Base-by-base conservation (phyloP, 2,888 invertebrate species). In the Hesperia comma region DNA sequence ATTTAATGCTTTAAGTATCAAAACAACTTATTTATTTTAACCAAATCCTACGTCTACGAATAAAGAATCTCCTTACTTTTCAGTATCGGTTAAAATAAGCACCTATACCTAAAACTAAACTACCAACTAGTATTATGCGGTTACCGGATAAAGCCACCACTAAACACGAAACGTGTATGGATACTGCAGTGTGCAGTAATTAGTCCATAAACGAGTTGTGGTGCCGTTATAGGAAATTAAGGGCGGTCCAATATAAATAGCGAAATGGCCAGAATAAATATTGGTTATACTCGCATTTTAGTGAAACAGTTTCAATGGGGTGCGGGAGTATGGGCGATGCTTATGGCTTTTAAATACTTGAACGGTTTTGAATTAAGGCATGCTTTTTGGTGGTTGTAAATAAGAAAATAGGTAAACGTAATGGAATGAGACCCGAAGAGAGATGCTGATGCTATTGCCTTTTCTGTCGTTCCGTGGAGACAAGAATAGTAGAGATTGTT, bases 201-300 rank as follows among this genome's bases (percentile, higher is more conserved):
- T 75, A 76, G 69, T 67, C 68, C 64, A 69, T 64, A 72, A 75
- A 74, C 71, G 73, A 72, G 69, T 68, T 72, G 69, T 67, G 71
- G 66, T 70, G 69, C 71, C 61, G 70, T 75, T 72, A 72, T 74
- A 70, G 72, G 70, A 73, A 73, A 72, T 74, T 72, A 73, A 74
- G 71, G 72, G 70, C 63, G 67, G 69, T 71, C 68, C 72, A 72
- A 71, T 74, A 72, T 70, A 61, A 67, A 67, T 67, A 67, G 61
- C 61, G 55, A 54, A 67, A 61, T 67, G 32, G 61, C 56, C 56
- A 49, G 66, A 67, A 56, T 67, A 67, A 67, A 67, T 67, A 61
- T 67, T 51, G 61, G 61, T 61, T 67, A 55, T 51, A 51, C 6
- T 26, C 49, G 49, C 8, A 67, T 67, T 49, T 49, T 67, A 43